Base-by-base conservation (phyloP, 2,113 vertebrate genomes). In the Rynchops niger region DNA sequence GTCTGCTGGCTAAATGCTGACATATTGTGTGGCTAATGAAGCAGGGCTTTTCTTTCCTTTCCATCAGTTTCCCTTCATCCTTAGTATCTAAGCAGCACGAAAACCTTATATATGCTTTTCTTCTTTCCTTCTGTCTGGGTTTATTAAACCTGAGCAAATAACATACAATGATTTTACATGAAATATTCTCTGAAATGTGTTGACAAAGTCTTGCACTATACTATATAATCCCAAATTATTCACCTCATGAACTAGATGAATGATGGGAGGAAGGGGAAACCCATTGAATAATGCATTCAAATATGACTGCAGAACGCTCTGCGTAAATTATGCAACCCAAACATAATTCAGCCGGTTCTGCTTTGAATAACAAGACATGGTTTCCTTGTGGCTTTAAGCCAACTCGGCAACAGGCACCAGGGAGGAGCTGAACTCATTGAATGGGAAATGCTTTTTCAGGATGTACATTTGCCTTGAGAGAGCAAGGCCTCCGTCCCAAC, bases 171-270 rank as follows among this genome's bases (percentile, higher is more conserved):
- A 63, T 45, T 96, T 90, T 36, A 56, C 74, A 52, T 67, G 3
- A 69, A 89, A 84, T 78, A 59, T 47, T 93, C 16, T 72, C 52
- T 58, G 38, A 91, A 94, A 84, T 25, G 20, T 42, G 27, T 76
- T 97, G 67, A 91, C 42, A 85, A 93, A 95, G 11, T 29, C 45
- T 87, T 52, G 7, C 42, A 45, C 26, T 86, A 9, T 66, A 79
- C 73, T 90, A 21, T 85, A 59, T 87, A 94, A 94, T 86, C n/a
- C 73, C 38, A 88, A 92, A 90, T 93, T 86, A 89, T 89, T 96
- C 59, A 69, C 17, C 83, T 96, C 27, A 38, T 83, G 59, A 83
- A 69, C 67, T 63, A 43, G 15, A 81, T 86, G 77, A 95, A 90
- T 55, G 25, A 89, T 77, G 23, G 38, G 36, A 89, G 38, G 55